Percentiles rank a stretch among this genome's conserved stretches.
Conservation (phyloP, 2,113 vertebrate genomes). For the Dendrocopos noguchii region DNA sequence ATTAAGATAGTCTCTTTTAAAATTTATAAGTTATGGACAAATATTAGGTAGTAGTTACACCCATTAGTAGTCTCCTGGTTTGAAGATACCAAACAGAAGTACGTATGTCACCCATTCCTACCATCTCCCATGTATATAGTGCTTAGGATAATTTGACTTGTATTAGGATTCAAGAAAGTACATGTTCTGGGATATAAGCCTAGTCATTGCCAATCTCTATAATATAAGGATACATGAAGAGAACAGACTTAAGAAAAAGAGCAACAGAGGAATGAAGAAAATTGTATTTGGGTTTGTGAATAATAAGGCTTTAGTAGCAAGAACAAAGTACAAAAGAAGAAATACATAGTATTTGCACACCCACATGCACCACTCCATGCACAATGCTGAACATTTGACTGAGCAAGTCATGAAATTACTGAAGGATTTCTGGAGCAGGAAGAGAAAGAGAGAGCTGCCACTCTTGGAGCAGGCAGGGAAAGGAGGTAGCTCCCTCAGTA, state of each 20-base stretch:
- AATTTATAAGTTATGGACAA: not conserved
- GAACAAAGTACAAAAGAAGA: not conserved
- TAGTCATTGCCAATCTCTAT: not conserved
- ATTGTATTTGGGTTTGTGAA: fast-evolving
- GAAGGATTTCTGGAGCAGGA: not conserved
- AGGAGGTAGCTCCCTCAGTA: not conserved
- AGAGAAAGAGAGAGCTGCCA: not conserved
- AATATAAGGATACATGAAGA: not conserved
- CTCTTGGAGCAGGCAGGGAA: not conserved
- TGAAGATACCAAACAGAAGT: not conserved
- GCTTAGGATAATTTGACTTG: not conserved
- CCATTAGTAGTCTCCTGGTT: not conserved
- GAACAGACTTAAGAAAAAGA: not conserved
- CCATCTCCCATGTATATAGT: fast-evolving
- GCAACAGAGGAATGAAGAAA: not conserved
- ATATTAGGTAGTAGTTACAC: not conserved
- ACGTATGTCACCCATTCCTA: not conserved
- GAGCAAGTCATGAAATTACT: not conserved
- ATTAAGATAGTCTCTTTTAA: not conserved
- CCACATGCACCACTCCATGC: not conserved
- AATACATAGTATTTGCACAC: not conserved
- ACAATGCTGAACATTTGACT: not conserved
- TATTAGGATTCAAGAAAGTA: not conserved
- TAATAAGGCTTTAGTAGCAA: not conserved
- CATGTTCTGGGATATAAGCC: not conserved